Evolutionary conservation across 2,888 invertebrate species (phyloP), one percentile per base, ranked within the genome.

Genomic region (Stramonita haemastoma): DNA sequence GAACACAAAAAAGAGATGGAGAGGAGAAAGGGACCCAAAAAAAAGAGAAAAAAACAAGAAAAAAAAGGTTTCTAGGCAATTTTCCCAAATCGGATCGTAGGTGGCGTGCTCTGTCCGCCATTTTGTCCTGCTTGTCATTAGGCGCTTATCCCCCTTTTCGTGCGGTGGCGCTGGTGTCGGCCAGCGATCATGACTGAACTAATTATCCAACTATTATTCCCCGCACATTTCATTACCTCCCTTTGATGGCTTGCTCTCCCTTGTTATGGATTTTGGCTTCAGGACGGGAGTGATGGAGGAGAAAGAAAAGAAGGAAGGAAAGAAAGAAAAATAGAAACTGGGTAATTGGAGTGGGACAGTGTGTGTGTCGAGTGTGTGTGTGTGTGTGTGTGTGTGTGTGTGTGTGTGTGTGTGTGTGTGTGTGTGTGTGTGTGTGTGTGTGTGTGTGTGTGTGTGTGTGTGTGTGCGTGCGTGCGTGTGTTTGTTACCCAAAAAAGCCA

Each of bases 141-240:
- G 32, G 34, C 79, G 79, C 79, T 79, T 79, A 79, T 34, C 79
- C 79, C 79, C 79, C 34, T 79, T 79, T 32, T 19, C 79, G 79
- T 79, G 79, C 13, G 79, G 79, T 79, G 79, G 32, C 79, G 79
- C 79, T 79, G 84, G 29, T 46, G 77, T 77, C 66, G 56, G 29
- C 34, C 87, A 26, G 22, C 77, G 87, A 66, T 56, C 77, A 70
- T 56, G 77, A 77, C 46, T 60, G 87, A 46, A 70, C 87, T 87
- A 87, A 87, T 87, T 87, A 87, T 77, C 87, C 77, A 17, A 36
- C 77, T 77, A 87, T 87, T 87, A 87, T 87, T 77, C 87, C 46
- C 87, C 73, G 77, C 79, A 70, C 87, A 73, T 87, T 87, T 77
- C 87, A 79, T 87, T 87, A 87, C 87, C 87, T 77, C 87, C 87